Base-by-base conservation (phyloP, 2,113 vertebrate genomes). In the Manacus vitellinus region DNA sequence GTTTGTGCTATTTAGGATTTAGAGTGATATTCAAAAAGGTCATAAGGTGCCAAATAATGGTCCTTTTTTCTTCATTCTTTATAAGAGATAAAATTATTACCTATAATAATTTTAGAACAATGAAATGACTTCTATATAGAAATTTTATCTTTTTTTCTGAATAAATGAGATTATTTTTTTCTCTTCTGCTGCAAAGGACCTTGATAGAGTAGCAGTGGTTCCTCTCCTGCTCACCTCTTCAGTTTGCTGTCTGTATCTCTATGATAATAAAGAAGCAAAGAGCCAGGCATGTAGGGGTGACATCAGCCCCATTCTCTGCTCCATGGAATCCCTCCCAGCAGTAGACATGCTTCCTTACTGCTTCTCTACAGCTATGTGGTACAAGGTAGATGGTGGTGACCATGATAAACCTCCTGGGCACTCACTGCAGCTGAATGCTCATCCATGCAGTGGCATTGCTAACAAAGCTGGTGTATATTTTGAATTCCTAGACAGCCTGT, bases 321-420 rank as follows among this genome's bases (percentile, higher is more conserved):
- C 22, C 0, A 1, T n/a, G 27, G 31, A 12, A 33, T 49, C 54
- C 23, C 23, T 46, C 14, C 43, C 22, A 59, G 39, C 11, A 58
- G 51, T 2, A 1, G 28, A 33, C 2, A 1, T 37, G 22, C 35
- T 58, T 51, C 21, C 28, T 56, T 43, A n/a, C 33, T n/a, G 39
- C n/a, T 54, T 14, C 25, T 28, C 14, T 54, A 4, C 0, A 3
- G 15, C 19, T 81, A 5, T 2, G 1, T 51, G 39, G 28, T 54
- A 27, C 58, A 31, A 39, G 41, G 54, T 72, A 46, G 35, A 17
- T 25, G 20, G 12, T 1, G 3, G 18, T 43, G 31, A 59, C 55
- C 27, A 20, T 2, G 4, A 44, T 16, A 66, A 70, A 56, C 31
- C 7, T 73, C 23, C 31, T 3, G 2, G 30, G 30, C 22, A 35